These are phyloP conservation scores for Drosophila auraria DNA, from an alignment of 1,140 invertebrate species.

Conservation along the genomic window DNA sequence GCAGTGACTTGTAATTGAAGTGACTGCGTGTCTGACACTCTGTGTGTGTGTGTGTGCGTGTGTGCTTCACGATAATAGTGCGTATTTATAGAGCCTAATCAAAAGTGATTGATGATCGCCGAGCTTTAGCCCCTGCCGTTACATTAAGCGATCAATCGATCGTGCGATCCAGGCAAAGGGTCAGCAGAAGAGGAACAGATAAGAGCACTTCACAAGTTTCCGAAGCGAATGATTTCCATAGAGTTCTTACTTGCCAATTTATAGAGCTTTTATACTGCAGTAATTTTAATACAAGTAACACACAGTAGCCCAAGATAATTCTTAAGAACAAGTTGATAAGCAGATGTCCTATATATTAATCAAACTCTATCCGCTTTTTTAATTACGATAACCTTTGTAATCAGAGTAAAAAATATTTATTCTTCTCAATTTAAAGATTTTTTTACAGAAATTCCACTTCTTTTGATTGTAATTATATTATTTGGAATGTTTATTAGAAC, in stretches of 20 bases:
- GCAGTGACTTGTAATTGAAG: conserved; percentile 70
- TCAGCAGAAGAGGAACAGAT: conserved; percentile 24
- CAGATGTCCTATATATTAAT: neutral
- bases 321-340: conserved; percentile 3
- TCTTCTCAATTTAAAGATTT: too few species aligned
- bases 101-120: conserved; percentile 70
- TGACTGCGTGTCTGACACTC: conserved; percentile 18
- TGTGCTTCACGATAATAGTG: conserved; percentile 59
- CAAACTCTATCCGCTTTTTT: neutral
- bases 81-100: conserved; percentile 80
- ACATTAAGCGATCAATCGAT: conserved; percentile 43
- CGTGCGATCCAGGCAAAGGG: conserved; percentile 36
- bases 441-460: neutral
- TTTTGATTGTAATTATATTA: too few species aligned
- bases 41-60: conserved; percentile 11
- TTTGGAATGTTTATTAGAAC: too few species aligned
- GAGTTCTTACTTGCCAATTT: neutral
- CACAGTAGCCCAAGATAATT: conserved; percentile 1
- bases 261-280: neutral
- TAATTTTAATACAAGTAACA: neutral
- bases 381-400: neutral
- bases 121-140: conserved; percentile 38
- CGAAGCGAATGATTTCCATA: neutral
- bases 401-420: too few species aligned
- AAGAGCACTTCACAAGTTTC: conserved; percentile 16